Evolutionary conservation across 92 coral and sea anemone genomes (phyloP).

Genomic region (Phenganax stokvisi): DNA sequence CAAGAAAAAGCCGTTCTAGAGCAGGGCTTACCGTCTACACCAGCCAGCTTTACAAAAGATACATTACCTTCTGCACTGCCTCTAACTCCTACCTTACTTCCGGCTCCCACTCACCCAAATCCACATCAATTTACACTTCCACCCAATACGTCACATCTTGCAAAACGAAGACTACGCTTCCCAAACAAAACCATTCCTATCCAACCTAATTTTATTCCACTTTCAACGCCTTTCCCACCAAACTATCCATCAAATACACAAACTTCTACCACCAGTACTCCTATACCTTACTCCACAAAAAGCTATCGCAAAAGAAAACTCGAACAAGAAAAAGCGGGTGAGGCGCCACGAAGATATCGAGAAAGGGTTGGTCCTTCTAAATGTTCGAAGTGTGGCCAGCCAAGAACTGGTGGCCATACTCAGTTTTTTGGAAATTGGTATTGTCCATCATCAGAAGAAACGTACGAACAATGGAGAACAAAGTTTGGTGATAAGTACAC

Average conservation of each 20-base stretch:
- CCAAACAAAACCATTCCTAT: not conserved
- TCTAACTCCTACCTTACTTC: not conserved
- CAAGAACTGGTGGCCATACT: conserved; percentile 1
- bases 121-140: conserved; percentile 19
- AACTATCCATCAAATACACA: not conserved
- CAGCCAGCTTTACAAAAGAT: conserved; percentile 40
- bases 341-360: conserved; percentile 28
- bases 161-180: not conserved
- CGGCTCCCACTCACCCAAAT: not conserved
- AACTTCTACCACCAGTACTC: not conserved
- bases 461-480: conserved; percentile 25
- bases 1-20: conserved; percentile 39
- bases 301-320: conserved; percentile 30
- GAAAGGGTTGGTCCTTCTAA: conserved; percentile 34
- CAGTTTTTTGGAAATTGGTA: conserved; percentile 40
- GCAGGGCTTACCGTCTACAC: conserved; percentile 41
- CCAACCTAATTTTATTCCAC: not conserved
- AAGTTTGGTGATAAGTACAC: conserved; percentile 16
- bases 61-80: conserved; percentile 42
- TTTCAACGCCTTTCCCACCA: not conserved
- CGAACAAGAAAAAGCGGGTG: not conserved
- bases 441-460: conserved; percentile 15
- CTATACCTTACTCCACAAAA: conserved; percentile 29
- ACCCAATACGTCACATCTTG: conserved; percentile 31
- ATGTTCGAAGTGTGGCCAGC: conserved; percentile 32